Conservation (phyloP, 2,888 invertebrate genomes). For the Embidobia sp. region DNA sequence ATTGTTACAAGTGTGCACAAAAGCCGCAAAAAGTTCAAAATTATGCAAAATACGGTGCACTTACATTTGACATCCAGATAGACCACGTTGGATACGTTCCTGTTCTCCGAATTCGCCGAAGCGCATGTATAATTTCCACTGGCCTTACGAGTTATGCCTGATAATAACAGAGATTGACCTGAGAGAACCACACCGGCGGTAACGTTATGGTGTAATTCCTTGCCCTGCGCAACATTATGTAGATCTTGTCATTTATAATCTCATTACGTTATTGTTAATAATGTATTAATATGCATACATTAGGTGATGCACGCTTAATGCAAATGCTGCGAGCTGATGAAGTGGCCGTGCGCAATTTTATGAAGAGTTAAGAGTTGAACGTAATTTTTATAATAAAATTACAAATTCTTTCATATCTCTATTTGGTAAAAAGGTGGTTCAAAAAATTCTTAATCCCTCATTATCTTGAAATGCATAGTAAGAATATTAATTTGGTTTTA, state of each 20-base stretch:
- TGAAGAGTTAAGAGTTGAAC: too few species aligned
- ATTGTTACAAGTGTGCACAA: too few species aligned
- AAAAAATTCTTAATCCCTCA: too few species aligned
- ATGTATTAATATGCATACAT: conserved; percentile 45
- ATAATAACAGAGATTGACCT: conserved; percentile 93
- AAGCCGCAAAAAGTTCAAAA: too few species aligned
- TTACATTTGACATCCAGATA: conserved; percentile 82
- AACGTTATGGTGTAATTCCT: conserved; percentile 92
- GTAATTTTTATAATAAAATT: too few species aligned
- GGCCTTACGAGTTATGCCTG: conserved; percentile 90
- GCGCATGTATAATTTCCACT: conserved; percentile 95
- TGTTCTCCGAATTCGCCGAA: conserved; percentile 92
- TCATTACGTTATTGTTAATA: conserved; percentile 51
- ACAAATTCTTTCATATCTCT: too few species aligned
- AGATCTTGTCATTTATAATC: conserved; percentile 54
- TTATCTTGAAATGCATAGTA: too few species aligned
- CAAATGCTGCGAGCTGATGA: conserved; percentile 8
- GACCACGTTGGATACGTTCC: conserved; percentile 83
- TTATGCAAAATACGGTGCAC: conserved; percentile 67
- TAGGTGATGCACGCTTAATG: conserved; percentile 6
- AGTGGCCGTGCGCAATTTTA: neutral
- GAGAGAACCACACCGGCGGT: conserved; percentile 92
- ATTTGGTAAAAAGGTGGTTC: too few species aligned
- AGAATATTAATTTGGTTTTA: too few species aligned
- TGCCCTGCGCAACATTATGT: conserved; percentile 84